These are phyloP conservation scores for Cyrtodaria siliqua DNA, from an alignment of 2,888 invertebrate genomes.

Conservation along the genomic window DNA sequence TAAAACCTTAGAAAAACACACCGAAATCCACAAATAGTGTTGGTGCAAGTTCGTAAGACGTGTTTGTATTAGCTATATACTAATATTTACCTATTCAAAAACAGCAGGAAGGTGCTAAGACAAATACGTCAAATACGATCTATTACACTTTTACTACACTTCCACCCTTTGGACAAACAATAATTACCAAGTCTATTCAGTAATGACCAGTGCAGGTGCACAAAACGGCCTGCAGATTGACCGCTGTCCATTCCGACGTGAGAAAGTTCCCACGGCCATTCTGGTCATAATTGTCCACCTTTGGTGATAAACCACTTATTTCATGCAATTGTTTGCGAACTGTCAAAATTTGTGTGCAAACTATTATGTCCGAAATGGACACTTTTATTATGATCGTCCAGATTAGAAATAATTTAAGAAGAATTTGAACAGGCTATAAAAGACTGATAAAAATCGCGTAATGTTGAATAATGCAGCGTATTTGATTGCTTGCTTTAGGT, in stretches of 20 bases:
- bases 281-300: conserved; percentile 5
- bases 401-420: conserved; percentile 10
- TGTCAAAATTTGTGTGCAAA: conserved; percentile 23
- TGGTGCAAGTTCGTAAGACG: too few species aligned
- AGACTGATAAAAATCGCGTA: conserved; percentile 10
- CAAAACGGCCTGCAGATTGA: conserved; percentile 29
- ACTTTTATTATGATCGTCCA: conserved; percentile 12
- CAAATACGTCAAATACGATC: conserved; percentile 25
- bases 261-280: conserved; percentile 49
- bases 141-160: too few species aligned
- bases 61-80: too few species aligned
- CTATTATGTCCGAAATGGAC: conserved; percentile 16
- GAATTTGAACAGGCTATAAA: conserved; percentile 7
- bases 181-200: conserved; percentile 26
- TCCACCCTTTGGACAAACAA: conserved; percentile 11
- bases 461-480: conserved; percentile 9
- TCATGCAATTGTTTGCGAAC: conserved; percentile 23
- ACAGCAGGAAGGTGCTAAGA: conserved; percentile 23
- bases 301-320: conserved; percentile 5
- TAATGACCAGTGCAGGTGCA: conserved; percentile 48
- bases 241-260: background rate
- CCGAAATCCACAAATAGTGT: too few species aligned
- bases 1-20: too few species aligned
- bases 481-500: conserved; percentile 24
- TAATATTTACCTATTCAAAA: too few species aligned